Conservation (phyloP, 2,888 invertebrate genomes). For the Cyclophora punctaria region DNA sequence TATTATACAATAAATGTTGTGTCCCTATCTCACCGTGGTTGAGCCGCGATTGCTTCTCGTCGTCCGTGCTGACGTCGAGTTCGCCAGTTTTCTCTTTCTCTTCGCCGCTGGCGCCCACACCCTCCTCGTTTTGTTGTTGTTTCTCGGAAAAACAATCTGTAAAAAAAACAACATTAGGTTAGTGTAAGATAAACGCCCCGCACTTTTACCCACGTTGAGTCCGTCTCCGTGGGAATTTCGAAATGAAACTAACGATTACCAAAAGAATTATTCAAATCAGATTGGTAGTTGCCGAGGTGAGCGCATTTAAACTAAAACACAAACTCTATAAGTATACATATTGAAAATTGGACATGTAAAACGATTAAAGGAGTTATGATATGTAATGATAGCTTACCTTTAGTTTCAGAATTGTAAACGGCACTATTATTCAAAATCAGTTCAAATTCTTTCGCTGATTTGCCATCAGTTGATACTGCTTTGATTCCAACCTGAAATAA, state of each 20-base stretch:
- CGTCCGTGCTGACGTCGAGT: slow-evolving; percentile 53
- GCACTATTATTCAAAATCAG: slow-evolving; percentile 64
- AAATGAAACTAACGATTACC: too few species aligned
- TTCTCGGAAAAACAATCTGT: slow-evolving; percentile 40
- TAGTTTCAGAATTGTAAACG: slow-evolving; percentile 54
- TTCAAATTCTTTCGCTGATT: slow-evolving; percentile 64
- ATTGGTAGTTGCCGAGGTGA: too few species aligned
- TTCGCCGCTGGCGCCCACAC: slow-evolving; percentile 48
- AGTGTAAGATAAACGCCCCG: too few species aligned
- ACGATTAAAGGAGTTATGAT: too few species aligned
- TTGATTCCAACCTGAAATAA: slow-evolving; percentile 59
- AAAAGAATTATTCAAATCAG: too few species aligned
- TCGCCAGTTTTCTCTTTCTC: slow-evolving; percentile 50
- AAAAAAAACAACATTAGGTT: neutral
- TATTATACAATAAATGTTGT: neutral
- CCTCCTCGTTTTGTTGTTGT: slow-evolving; percentile 45
- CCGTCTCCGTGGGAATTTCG: too few species aligned
- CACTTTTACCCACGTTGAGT: too few species aligned
- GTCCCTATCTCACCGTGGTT: slow-evolving; percentile 45
- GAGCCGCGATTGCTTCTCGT: slow-evolving; percentile 61
- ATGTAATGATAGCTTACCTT: slow-evolving; percentile 30
- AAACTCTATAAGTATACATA: too few species aligned
- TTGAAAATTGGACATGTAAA: too few species aligned
- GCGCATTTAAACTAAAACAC: too few species aligned
- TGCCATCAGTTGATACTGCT: slow-evolving; percentile 57